Percentiles rank a stretch among this genome's conserved stretches.
Conservation (phyloP, 2,113 vertebrate genomes). For the Arenaria interpres region DNA sequence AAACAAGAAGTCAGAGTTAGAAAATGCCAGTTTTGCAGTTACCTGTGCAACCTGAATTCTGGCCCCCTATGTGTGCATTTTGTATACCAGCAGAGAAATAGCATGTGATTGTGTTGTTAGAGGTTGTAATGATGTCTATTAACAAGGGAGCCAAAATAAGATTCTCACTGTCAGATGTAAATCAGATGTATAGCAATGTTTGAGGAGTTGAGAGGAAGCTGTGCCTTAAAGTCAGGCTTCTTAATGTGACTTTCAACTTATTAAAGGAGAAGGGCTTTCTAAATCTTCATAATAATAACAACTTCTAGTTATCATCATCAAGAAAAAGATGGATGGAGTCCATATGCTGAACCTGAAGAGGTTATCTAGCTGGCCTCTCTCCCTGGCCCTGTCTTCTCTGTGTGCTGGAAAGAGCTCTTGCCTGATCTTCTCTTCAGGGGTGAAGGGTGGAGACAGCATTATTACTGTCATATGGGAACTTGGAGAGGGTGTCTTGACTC, state of each 20-base stretch:
- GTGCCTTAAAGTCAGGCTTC: neutral
- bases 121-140: neutral
- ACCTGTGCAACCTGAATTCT: neutral
- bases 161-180: neutral
- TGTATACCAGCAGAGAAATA: neutral
- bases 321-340: neutral
- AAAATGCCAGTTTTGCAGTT: conserved; percentile 5
- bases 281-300: neutral
- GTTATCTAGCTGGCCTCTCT: neutral
- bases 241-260: neutral
- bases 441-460: neutral
- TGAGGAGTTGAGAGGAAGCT: neutral
- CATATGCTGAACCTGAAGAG: neutral
- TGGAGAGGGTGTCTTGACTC: neutral
- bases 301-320: neutral
- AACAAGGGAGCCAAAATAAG: neutral
- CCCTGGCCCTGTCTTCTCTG: neutral
- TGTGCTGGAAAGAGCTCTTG: neutral
- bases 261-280: neutral
- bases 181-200: neutral
- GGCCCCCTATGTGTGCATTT: neutral
- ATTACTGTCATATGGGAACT: neutral
- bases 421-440: neutral
- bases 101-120: neutral
- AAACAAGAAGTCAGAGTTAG: neutral